Base-by-base conservation (phyloP, 2,888 invertebrate genomes). In the Agriopis aurantiaria region DNA sequence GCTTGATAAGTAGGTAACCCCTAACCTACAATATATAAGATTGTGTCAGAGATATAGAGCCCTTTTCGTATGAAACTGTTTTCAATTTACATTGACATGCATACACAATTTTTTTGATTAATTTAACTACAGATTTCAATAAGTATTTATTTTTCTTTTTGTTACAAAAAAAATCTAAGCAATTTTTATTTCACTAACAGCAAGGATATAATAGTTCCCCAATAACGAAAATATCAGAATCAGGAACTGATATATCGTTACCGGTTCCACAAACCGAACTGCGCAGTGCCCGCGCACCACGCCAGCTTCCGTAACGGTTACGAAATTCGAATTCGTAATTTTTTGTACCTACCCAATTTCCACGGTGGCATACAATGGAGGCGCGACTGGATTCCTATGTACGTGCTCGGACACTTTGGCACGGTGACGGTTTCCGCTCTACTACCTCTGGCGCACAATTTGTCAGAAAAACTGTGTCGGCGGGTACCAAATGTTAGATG, bases 301-400 rank as follows among this genome's bases (percentile, higher is more conserved):
- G 57, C 77, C 68, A 65, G 72, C 80, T 84, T 85, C 86, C 85
- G 82, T 80, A 82, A 81, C 82, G 78, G 82, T 88, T 88, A 87
- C 83, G 81, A 85, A 84, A 88, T 80, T 76, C 78, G 75, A 82
- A 85, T 84, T 80, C 79, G 77, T 67, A 43, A 12, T 58, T 66
- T 64, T 64, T 69, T 69, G 61, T 66, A 9, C n/a, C 64, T 66
- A 9, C 11, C 64, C 82, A 82, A 87, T 88, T 89, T 89, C 80
- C 88, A 85, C 84, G 83, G 83, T 83, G 68, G 72, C 74, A 82
- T 65, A 88, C 87, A 85, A 85, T 84, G 75, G 78, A 75, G 73
- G 78, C 80, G 77, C 74, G 72, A 73, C 71, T 76, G 68, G 73
- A 41, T 33, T 48, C 48, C 43, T 43, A 52, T 53, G n/a, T 78